Conservation (phyloP, 2,113 vertebrate species). For the Pomatorhinus ruficollis region DNA sequence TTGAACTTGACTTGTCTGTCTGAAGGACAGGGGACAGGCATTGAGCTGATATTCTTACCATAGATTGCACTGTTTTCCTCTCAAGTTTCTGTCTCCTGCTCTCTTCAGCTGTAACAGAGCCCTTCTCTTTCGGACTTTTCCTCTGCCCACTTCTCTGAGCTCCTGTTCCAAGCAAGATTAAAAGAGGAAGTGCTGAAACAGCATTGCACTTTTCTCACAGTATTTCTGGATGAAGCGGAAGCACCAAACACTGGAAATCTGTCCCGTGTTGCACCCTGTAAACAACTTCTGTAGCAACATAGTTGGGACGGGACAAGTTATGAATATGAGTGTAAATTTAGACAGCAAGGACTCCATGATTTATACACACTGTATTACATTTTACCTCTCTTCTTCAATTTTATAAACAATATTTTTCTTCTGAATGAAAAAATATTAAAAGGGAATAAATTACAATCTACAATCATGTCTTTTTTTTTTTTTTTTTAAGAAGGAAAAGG, state of each 20-base stretch:
- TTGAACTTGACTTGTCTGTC: accelerated
- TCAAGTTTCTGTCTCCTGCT: neutral
- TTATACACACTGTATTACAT: neutral
- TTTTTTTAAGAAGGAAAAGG: neutral
- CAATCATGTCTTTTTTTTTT: accelerated
- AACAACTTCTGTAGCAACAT: neutral
- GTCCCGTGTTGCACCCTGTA: neutral
- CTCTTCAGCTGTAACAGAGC: neutral
- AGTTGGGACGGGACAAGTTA: neutral
- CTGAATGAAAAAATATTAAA: neutral
- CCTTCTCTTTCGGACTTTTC: neutral
- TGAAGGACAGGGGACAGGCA: neutral
- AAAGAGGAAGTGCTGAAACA: conserved; percentile 46
- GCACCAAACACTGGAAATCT: neutral
- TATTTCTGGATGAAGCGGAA: conserved; percentile 16
- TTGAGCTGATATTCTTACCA: neutral
- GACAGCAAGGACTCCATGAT: neutral
- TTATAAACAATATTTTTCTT: neutral
- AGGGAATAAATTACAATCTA: neutral
- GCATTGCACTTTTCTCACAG: neutral
- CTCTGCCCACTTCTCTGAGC: neutral
- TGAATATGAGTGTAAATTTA: neutral
- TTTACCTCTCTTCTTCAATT: neutral
- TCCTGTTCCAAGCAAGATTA: neutral
- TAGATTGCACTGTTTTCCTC: neutral